phyloP scores from a whole-genome alignment of 2,113 vertebrate genomes.

The Megaleporinus macrocephalus region DNA sequence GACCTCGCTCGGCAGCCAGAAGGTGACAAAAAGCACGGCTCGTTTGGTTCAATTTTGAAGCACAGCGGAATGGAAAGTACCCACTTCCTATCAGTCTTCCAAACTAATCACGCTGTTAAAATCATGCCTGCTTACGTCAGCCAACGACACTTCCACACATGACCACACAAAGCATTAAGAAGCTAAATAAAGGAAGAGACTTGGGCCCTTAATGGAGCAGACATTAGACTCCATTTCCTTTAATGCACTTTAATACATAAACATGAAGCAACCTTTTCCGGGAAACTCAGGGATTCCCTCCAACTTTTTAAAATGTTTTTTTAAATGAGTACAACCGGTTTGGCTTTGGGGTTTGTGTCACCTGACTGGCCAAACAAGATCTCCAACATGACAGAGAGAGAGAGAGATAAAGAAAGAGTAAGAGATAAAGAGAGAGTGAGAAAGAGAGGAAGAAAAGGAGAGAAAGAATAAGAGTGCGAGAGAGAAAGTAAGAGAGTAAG shows the following conservation, averaged over 20 bases:
- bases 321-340: constrained; percentile 48
- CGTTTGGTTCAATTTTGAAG: neutral
- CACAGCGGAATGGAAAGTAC: neutral
- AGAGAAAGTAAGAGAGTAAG: neutral
- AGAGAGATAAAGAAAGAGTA: neutral
- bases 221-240: neutral
- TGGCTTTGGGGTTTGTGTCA: neutral
- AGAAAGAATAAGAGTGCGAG: too few species aligned
- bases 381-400: constrained; percentile 34
- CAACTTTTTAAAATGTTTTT: neutral
- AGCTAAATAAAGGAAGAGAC: neutral
- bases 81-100: neutral
- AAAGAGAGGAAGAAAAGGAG: neutral
- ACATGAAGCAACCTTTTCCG: neutral
- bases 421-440: neutral
- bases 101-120: neutral
- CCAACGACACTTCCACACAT: neutral
- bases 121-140: neutral
- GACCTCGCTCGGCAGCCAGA: neutral
- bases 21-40: neutral
- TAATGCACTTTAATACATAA: neutral
- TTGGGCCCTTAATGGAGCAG: neutral
- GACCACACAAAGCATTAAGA: neutral
- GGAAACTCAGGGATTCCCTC: constrained; percentile 3
- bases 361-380: constrained; percentile 60